These are phyloP conservation scores for Ceratotherium simum DNA, from an alignment of 2,113 vertebrate species.

Conservation along the genomic window DNA sequence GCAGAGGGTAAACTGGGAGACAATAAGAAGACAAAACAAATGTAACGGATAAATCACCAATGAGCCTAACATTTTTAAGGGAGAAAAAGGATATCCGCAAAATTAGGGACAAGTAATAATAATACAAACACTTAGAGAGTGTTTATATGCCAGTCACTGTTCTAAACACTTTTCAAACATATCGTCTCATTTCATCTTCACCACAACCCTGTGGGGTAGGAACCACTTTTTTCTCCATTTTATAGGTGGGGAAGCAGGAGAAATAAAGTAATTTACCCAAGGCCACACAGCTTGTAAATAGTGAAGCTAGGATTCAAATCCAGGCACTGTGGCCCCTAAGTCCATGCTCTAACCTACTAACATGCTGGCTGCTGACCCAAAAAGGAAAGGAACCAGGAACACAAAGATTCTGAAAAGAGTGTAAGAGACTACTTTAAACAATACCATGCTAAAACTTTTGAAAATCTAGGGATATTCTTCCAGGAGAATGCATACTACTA, in stretches of 20 bases:
- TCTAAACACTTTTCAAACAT: not conserved
- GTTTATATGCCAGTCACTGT: not conserved
- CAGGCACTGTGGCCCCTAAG: not conserved
- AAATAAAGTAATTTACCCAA: not conserved
- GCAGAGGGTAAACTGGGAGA: not conserved
- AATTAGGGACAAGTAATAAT: not conserved
- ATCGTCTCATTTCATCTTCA: not conserved
- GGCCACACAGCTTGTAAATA: not conserved
- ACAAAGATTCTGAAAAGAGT: not conserved
- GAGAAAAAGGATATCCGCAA: not conserved
- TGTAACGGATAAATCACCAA: not conserved
- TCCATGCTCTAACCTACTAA: not conserved
- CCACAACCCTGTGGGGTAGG: not conserved
- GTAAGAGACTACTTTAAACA: not conserved
- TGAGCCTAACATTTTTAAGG: not conserved
- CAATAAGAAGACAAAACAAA: not conserved
- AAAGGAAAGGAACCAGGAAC: not conserved
- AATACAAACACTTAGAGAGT: not conserved
- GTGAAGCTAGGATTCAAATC: not conserved
- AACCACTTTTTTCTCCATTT: not conserved
- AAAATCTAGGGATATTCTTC: not conserved
- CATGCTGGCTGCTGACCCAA: not conserved
- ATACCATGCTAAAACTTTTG: not conserved
- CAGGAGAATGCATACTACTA: not conserved
- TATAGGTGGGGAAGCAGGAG: not conserved